phyloP scores from a whole-genome alignment of 2,113 vertebrate species.

The Platichthys stellatus region DNA sequence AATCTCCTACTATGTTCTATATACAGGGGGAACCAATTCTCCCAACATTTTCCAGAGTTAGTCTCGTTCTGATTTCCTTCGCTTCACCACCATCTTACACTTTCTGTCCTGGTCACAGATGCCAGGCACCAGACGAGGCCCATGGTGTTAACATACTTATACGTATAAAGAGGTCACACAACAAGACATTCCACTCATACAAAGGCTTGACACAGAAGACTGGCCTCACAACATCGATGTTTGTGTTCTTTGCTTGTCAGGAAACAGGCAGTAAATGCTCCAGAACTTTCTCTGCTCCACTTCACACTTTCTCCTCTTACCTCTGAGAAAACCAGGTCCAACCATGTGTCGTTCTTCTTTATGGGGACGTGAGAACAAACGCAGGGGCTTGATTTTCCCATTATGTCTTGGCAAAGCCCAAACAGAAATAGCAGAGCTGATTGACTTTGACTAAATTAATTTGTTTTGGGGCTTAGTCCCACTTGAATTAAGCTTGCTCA shows the following conservation, averaged over 20 bases:
- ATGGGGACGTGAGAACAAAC: slow-evolving; percentile 56
- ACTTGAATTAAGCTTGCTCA: slow-evolving; percentile 43
- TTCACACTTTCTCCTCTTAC: slow-evolving; percentile 36
- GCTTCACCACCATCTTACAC: neutral
- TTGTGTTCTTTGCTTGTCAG: neutral
- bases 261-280: slow-evolving; percentile 13
- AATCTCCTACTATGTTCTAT: no score
- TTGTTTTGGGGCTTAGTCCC: slow-evolving; percentile 48
- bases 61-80: no score
- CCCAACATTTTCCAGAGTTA: no score
- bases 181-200: slow-evolving; percentile 26
- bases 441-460: slow-evolving; percentile 65
- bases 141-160: slow-evolving; percentile 29
- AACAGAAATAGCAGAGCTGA: slow-evolving; percentile 51
- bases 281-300: slow-evolving; percentile 57
- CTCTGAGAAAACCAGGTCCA: slow-evolving; percentile 15
- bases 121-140: neutral
- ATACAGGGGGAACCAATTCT: no score
- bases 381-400: slow-evolving; percentile 55
- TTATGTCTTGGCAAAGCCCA: slow-evolving; percentile 29
- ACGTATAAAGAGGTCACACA: slow-evolving; percentile 49
- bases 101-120: neutral
- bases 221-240: slow-evolving; percentile 13
- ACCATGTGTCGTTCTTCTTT: slow-evolving; percentile 17
- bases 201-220: slow-evolving; percentile 40